Base-by-base conservation (phyloP, 2,888 invertebrate species). In the Sesamia inferens region DNA sequence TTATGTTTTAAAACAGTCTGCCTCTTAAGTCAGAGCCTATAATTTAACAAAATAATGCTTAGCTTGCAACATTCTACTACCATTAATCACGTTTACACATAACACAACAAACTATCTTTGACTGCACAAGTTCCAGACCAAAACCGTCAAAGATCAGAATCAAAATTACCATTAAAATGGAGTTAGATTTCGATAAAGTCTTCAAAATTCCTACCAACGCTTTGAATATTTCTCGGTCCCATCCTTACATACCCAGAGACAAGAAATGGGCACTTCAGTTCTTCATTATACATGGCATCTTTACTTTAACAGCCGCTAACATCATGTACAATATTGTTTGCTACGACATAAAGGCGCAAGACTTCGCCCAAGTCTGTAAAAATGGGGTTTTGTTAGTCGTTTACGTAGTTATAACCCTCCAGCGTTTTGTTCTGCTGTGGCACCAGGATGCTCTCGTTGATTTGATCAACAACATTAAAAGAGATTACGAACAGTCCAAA, bases 391-490 rank as follows among this genome's bases (percentile, higher is more conserved):
- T 89, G 0, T 22, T 48, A 0, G 39, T 87, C 0, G 58, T 88
- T 0, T 88, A 78, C 24, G 0, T 77, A 0, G 81, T 78, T 0
- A 69, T 82, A 0, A 61, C 84, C 0, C 72, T 80, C 13, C 74
- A 83, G 16, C 84, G 82, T 48, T 31, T 16, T 10, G 69, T 90
- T 2, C 71, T 92, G 55, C 11, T 90, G 2, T 75, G 68, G 48
- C 84, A 91, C 68, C 89, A 87, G 59, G 70, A 84, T 0, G 1
- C 63, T 6, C 44, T 92, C 0, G 58, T 67, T 5, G 75, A 76
- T 0, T 58, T 93, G 7, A 89, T 93, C 0, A 72, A 79, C 3
- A 66, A 75, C 6, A 81, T 93, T 5, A 88, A 90, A n/a, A 70
- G 67, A 8, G 92, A 93, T 76, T 93, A 87, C 64, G 71, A 76